Percentiles rank a stretch among this genome's conserved stretches.
phyloP scores from a whole-genome alignment of 2,113 vertebrate species.

The Cyanocitta stelleri region DNA sequence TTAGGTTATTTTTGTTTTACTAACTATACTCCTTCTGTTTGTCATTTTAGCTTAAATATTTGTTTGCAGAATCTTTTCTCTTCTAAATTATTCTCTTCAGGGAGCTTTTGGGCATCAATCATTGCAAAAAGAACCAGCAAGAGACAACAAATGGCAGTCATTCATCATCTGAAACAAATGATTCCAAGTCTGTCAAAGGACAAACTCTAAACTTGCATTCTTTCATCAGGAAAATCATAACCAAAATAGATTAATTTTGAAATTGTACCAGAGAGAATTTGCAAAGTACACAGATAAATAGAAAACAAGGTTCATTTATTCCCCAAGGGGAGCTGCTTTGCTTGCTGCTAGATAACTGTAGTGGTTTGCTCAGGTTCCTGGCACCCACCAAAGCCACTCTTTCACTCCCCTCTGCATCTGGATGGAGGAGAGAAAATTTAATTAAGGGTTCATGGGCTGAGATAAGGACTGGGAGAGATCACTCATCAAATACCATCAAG shows the following conservation, averaged over 20 bases:
- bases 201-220: not conserved
- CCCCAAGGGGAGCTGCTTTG: not conserved
- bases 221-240: conserved; percentile 19
- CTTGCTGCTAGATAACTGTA: not conserved
- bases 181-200: not conserved
- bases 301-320: not conserved
- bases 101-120: not conserved
- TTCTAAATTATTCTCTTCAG: not conserved
- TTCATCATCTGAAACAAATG: not conserved
- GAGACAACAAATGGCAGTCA: not conserved
- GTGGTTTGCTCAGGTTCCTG: not conserved
- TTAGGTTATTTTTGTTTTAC: not conserved
- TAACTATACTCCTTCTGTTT: not conserved
- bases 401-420: not conserved
- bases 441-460: not conserved
- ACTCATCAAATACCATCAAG: not conserved
- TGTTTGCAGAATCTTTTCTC: not conserved
- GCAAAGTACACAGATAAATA: not conserved
- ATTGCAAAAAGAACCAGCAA: not conserved
- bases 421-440: not conserved
- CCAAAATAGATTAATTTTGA: conserved; percentile 23
- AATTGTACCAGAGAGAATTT: not conserved
- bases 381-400: not conserved
- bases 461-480: not conserved
- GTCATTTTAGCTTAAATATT: not conserved